Evolutionary conservation across 2,113 vertebrate genomes (phyloP), one percentile per base, ranked within the genome.

Genomic region (Xyrauchen texanus): DNA sequence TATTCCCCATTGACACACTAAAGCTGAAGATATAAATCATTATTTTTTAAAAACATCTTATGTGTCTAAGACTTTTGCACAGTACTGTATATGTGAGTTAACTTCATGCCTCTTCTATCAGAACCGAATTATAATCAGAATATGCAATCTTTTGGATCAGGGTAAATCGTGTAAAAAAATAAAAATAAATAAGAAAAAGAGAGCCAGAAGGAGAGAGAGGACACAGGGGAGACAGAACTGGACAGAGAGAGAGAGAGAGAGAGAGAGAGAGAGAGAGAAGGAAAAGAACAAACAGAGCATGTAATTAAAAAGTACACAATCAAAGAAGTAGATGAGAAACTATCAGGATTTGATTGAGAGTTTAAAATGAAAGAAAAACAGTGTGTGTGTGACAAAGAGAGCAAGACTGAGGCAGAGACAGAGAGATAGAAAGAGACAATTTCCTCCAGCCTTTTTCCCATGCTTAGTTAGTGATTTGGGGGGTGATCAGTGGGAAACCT

Each of bases 381-480:
- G 16, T 58, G 12, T 7, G 42, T 7, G 42, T 71, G 52, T 71
- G 58, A 55, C 9, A 76, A 34, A 49, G 34, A 13, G 21, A 34
- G 21, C 21, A 34, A 34, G 21, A 34, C 21, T 34, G 21, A 3
- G 21, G 21, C 21, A 34, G 21, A 34, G 21, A 34, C 57, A 58
- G 68, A 52, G 5, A 8, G 21, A 46, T 45, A 65, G 44, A 60
- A 15, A 21, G 69, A 47, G 15, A 62, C 45, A 51, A 82, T 90
- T 85, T 90, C 88, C 88, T 89, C 89, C 89, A 87, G 88, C 90
- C 87, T 88, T 86, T 84, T 83, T 87, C 74, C 88, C 81, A 80
- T 79, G 71, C 21, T 34, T 34, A 34, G 53, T 66, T 74, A 85
- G 82, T 71, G 79, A 91, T 90, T 86, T 90, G 83, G 84, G 88